A percentile compares a stretch with the other conserved stretches of the same genome.
phyloP scores from a whole-genome alignment of 2,113 vertebrate species.

The Sinosuthora webbiana region DNA sequence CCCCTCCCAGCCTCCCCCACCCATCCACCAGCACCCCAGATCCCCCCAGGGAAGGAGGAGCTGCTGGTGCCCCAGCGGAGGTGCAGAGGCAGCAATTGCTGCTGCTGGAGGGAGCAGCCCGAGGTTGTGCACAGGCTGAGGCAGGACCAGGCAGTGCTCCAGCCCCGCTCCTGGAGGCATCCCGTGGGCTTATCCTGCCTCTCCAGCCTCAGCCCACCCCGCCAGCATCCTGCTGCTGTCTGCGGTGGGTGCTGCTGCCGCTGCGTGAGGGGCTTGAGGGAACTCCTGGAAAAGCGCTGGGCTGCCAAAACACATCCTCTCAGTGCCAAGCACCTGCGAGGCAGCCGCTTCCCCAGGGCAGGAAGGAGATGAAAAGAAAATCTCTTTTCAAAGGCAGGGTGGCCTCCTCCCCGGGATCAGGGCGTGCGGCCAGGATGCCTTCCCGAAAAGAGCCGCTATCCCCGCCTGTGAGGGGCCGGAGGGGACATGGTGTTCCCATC shows the following conservation, averaged over 20 bases:
- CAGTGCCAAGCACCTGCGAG: background rate
- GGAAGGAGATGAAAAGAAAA: background rate
- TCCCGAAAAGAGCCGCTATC: background rate
- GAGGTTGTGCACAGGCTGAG: background rate
- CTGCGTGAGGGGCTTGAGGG: background rate
- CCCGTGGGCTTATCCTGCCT: background rate
- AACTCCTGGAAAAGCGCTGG: background rate
- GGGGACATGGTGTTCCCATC: constrained; percentile 28
- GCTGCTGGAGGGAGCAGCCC: background rate
- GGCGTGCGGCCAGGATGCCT: background rate
- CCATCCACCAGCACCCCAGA: background rate
- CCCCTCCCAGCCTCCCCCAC: background rate
- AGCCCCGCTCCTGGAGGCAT: background rate
- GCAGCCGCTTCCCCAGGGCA: background rate
- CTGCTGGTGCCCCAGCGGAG: background rate
- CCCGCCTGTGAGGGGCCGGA: background rate
- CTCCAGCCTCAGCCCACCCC: background rate
- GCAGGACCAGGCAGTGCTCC: background rate
- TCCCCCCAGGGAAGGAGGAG: background rate
- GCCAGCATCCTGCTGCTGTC: background rate
- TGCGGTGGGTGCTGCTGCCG: background rate
- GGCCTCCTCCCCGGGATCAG: background rate
- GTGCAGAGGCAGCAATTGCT: background rate
- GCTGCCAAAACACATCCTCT: background rate
- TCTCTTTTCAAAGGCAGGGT: background rate